phyloP scores from a whole-genome alignment of 2,888 invertebrate species.

The Erannis defoliaria region DNA sequence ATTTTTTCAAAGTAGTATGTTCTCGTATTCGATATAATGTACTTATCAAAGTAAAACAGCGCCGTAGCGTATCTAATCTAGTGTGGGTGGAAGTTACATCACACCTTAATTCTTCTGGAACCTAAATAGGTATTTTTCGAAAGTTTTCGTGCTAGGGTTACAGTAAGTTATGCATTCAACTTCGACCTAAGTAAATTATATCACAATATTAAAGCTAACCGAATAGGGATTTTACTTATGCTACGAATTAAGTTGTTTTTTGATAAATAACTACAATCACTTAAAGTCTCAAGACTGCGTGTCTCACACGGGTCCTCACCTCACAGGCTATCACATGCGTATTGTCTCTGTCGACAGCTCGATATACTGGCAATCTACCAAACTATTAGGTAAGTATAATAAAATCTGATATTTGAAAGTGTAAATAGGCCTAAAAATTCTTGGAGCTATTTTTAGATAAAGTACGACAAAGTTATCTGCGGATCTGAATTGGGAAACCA shows the following conservation, averaged over 20 bases:
- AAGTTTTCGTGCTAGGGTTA: no score
- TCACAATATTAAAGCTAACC: slow-evolving; percentile 27
- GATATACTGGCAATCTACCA: background rate
- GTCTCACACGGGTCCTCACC: slow-evolving; percentile 17
- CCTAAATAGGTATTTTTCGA: no score
- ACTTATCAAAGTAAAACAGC: no score
- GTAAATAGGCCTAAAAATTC: background rate
- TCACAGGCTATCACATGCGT: slow-evolving; percentile 19
- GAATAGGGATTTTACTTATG: slow-evolving; percentile 14
- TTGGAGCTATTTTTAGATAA: background rate
- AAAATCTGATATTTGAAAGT: background rate
- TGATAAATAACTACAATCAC: slow-evolving; percentile 1
- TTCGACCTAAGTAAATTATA: slow-evolving; percentile 21
- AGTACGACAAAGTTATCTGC: background rate
- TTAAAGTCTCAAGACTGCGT: slow-evolving; percentile 10
- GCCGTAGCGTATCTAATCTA: no score
- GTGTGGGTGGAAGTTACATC: no score
- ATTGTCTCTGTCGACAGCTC: slow-evolving; percentile 14
- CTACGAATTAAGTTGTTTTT: background rate
- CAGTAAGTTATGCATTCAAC: background rate
- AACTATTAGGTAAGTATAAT: background rate
- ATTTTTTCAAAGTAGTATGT: no score
- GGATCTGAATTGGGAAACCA: background rate
- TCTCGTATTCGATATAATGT: no score
- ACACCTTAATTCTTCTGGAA: no score